phyloP scores from a whole-genome alignment of 2,113 vertebrate species.

The Actenoides hombroni region DNA sequence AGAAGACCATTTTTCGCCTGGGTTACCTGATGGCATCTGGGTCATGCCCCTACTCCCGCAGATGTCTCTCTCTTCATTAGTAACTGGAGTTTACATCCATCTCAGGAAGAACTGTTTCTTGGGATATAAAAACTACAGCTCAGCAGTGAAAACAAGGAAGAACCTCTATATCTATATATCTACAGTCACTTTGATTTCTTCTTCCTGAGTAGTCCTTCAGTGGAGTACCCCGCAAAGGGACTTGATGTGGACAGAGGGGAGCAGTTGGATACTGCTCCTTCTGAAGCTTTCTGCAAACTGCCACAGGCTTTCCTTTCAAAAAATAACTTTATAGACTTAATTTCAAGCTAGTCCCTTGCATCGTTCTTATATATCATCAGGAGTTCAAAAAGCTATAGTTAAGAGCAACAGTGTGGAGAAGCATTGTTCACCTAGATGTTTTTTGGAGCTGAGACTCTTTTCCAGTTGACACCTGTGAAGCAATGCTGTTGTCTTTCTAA shows the following conservation, averaged over 20 bases:
- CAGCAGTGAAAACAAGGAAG: not conserved
- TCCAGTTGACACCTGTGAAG: not conserved
- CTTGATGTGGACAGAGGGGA: not conserved
- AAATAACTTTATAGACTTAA: not conserved
- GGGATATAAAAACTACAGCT: not conserved
- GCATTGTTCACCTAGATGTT: not conserved
- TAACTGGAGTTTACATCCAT: not conserved
- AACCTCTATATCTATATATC: not conserved
- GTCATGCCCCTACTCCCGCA: not conserved
- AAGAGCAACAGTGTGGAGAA: not conserved
- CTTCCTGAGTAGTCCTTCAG: not conserved
- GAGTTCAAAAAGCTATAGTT: not conserved
- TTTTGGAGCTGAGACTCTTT: not conserved
- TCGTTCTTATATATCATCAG: not conserved
- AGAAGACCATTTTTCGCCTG: not conserved
- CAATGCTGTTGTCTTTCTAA: not conserved
- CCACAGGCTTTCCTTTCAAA: not conserved
- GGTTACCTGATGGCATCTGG: not conserved
- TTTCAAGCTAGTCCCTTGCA: not conserved
- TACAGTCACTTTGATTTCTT: not conserved
- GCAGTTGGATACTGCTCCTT: not conserved
- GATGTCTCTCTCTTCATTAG: not conserved
- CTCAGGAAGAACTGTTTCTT: not conserved
- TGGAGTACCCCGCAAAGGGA: not conserved
- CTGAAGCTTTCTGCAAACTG: not conserved